Conservation (phyloP, 2,888 invertebrate species). For the Catonia carolina region DNA sequence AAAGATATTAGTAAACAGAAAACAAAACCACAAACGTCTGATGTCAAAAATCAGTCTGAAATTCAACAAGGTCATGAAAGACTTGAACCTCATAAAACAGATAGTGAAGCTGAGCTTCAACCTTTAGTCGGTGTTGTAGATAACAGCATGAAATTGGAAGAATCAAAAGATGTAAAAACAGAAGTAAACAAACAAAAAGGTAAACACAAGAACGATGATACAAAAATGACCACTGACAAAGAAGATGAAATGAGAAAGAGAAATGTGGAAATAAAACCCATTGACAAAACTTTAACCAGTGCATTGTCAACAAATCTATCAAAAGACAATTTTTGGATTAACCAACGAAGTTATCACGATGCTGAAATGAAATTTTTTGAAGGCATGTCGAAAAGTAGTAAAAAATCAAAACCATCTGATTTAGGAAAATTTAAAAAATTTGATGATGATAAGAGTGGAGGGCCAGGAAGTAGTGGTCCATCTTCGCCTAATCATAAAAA, state of each 20-base stretch:
- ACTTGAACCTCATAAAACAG: too few species aligned
- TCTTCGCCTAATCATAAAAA: constrained; percentile 24
- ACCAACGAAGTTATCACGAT: constrained; percentile 30
- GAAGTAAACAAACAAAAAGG: too few species aligned
- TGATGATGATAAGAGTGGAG: constrained; percentile 28
- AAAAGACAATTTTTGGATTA: constrained; percentile 21
- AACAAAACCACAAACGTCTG: too few species aligned
- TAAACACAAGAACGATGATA: not conserved
- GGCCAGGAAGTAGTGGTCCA: constrained; percentile 22
- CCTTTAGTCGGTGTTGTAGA: too few species aligned
- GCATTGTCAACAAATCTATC: not conserved
- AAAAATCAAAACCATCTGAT: not conserved
- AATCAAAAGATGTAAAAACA: too few species aligned
- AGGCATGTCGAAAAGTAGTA: not conserved
- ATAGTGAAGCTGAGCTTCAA: too few species aligned
- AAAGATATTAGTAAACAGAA: constrained; percentile 20
- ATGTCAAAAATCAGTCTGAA: too few species aligned
- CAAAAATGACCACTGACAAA: not conserved
- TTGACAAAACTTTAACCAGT: not conserved
- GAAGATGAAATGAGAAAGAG: not conserved
- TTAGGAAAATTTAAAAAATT: not conserved
- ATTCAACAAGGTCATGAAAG: too few species aligned
- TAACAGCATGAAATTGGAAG: too few species aligned
- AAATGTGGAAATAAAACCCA: not conserved
- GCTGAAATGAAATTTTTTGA: constrained; percentile 23